Evolutionary conservation across 1,140 invertebrate species (phyloP).

Genomic region (Drosophila lowei): DNA sequence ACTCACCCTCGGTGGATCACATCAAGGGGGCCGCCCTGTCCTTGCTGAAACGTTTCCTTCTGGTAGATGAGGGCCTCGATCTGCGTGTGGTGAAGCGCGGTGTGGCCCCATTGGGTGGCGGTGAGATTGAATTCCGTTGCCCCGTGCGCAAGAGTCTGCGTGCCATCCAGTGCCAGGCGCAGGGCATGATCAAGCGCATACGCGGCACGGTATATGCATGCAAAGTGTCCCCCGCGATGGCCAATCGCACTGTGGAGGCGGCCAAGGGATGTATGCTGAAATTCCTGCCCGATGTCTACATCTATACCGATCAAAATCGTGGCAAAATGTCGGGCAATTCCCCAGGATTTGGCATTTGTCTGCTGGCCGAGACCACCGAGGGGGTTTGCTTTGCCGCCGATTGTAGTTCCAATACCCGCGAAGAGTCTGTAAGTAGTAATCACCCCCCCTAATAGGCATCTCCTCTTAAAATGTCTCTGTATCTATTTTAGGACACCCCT

Average conservation of each 20-base stretch:
- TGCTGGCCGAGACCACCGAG: slow-evolving; percentile 96
- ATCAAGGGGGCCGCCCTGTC: slow-evolving; percentile 91
- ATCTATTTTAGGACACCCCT: slow-evolving; percentile 83
- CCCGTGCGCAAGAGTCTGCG: slow-evolving; percentile 87
- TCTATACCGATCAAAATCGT: slow-evolving; percentile 95
- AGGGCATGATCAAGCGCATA: slow-evolving; percentile 97
- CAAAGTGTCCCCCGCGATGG: slow-evolving; percentile 94
- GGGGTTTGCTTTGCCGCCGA: slow-evolving; percentile 91
- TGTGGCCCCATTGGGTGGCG: slow-evolving; percentile 93
- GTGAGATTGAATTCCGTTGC: slow-evolving; percentile 94
- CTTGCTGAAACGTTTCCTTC: slow-evolving; percentile 92
- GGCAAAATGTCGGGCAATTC: slow-evolving; percentile 94
- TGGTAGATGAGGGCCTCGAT: slow-evolving; percentile 94
- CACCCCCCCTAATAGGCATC: neutral
- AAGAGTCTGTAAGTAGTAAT: slow-evolving; percentile 56
- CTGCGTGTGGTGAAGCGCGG: slow-evolving; percentile 94
- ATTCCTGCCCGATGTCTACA: slow-evolving; percentile 97
- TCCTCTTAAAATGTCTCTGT: neutral
- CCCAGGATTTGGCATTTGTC: slow-evolving; percentile 94
- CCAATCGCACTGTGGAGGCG: slow-evolving; percentile 95
- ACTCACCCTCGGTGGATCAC: slow-evolving; percentile 93
- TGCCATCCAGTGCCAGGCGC: slow-evolving; percentile 87
- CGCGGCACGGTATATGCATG: slow-evolving; percentile 88
- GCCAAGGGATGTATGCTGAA: slow-evolving; percentile 96
- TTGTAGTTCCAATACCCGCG: slow-evolving; percentile 83